Base-by-base conservation (phyloP, 92 coral and sea anemone genomes). In the Heliopora coerulea region DNA sequence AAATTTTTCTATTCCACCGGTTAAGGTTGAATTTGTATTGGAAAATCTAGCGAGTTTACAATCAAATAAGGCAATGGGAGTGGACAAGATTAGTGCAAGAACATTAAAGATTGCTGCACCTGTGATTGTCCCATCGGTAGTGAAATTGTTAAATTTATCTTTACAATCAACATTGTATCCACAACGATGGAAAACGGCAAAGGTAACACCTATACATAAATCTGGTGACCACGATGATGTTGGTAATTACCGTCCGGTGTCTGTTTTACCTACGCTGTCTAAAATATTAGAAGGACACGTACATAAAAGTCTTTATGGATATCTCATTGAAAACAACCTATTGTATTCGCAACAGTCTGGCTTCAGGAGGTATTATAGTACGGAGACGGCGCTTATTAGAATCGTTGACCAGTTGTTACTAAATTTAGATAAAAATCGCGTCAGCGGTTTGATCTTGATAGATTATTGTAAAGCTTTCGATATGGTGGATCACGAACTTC, bases 31-130 rank as follows among this genome's bases (percentile, higher is more conserved):
- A 40, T 26, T 41, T 27, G 59, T 86, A n/a, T 9, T 82, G 17
- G 75, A 79, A 34, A 72, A 59, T 42, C 56, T 86, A 24, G 65
- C 34, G 54, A 59, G 26, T 35, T 30, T 75, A 23, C 74, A 70
- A 29, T 46, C 75, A 17, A 52, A 87, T 63, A 79, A 83, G 58
- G 88, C 86, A 33, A 37, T 65, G 74, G 86, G 85, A 58, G 64
- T 72, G 21, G 88, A 87, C 63, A 87, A 87, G 42, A 61, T 87
- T 40, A 87, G 85, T 67, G 84, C 87, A 13, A 21, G 83, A 28
- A 54, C 79, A 41, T 50, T 83, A 57, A 82, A 86, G 48, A 65
- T 74, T 20, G 84, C 82, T 33, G 73, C 79, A 24, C 85, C 80
- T 39, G 64, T 62, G n/a, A 79, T 86, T 37, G 85, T 85, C 32